phyloP scores from a whole-genome alignment of 1,140 invertebrate species.

The Brachionus rubens region DNA sequence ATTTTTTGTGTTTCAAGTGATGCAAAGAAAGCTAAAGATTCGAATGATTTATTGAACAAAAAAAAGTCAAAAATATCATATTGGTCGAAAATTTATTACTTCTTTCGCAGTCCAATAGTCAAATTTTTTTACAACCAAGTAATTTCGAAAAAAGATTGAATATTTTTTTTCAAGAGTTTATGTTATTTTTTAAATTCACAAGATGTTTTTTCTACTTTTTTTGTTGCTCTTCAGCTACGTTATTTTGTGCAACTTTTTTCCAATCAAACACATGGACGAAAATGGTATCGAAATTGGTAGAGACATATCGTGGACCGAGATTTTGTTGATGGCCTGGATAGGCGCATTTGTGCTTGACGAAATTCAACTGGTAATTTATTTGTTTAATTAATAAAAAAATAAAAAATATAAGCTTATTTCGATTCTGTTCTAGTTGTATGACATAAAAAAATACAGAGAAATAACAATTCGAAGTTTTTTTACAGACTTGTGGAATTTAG shows the following conservation, averaged over 20 bases:
- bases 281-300: background rate
- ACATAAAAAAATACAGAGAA: background rate
- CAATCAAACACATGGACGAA: constrained; percentile 2
- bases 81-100: background rate
- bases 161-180: background rate
- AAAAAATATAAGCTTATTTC: too few species aligned
- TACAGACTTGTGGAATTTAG: constrained; percentile 57
- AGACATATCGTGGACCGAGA: constrained; percentile 50
- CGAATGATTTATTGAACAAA: background rate
- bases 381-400: background rate
- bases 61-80: background rate
- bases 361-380: constrained; percentile 55
- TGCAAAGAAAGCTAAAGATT: background rate
- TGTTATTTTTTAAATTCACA: background rate
- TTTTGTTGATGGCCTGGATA: constrained; percentile 60
- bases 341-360: constrained; percentile 59
- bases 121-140: constrained; percentile 36
- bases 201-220: constrained; percentile 33
- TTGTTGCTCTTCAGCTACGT: constrained; percentile 12
- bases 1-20: too few species aligned
- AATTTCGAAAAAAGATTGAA: background rate
- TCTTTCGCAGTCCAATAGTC: constrained; percentile 12
- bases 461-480: constrained; percentile 49
- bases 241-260: constrained; percentile 41
- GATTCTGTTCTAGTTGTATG: background rate